Conservation (phyloP, 2,888 invertebrate species). For the Dolichopus griseipennis region DNA sequence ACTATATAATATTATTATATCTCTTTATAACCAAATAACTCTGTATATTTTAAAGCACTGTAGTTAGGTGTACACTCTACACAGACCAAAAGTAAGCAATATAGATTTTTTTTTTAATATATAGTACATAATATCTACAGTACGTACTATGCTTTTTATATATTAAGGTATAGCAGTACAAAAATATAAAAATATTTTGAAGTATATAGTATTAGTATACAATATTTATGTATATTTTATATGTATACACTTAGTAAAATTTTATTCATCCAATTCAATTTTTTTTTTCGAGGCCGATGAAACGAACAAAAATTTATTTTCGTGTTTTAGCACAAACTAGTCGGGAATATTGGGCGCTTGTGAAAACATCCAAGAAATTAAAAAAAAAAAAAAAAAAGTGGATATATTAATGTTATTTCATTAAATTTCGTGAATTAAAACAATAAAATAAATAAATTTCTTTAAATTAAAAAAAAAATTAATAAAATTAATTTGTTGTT, state of each 20-base stretch:
- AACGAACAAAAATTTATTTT: constrained; percentile 4
- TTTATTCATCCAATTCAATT: neutral
- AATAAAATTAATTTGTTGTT: too few relatives aligned
- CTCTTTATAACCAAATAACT: too few relatives aligned
- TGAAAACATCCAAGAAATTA: constrained; percentile 1
- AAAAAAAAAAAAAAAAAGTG: too few relatives aligned
- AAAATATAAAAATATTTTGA: neutral
- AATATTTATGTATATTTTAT: too few relatives aligned
- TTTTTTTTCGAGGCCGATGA: neutral
- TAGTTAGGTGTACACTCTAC: neutral
- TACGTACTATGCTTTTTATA: neutral
- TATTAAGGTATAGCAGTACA: neutral
- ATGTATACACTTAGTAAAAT: neutral
- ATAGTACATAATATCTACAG: neutral
- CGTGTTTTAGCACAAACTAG: constrained; percentile 6
- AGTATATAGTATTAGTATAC: too few relatives aligned
- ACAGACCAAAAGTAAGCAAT: neutral
- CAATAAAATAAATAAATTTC: too few relatives aligned
- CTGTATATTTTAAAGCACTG: neutral
- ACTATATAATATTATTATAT: too few relatives aligned
- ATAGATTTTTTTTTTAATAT: neutral
- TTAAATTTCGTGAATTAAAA: too few relatives aligned
- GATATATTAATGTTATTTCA: too few relatives aligned
- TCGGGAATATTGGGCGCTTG: constrained; percentile 6
- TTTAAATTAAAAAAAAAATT: too few relatives aligned